Base-by-base conservation (phyloP, 2,888 invertebrate genomes). In the Pristionchus mayeri region DNA sequence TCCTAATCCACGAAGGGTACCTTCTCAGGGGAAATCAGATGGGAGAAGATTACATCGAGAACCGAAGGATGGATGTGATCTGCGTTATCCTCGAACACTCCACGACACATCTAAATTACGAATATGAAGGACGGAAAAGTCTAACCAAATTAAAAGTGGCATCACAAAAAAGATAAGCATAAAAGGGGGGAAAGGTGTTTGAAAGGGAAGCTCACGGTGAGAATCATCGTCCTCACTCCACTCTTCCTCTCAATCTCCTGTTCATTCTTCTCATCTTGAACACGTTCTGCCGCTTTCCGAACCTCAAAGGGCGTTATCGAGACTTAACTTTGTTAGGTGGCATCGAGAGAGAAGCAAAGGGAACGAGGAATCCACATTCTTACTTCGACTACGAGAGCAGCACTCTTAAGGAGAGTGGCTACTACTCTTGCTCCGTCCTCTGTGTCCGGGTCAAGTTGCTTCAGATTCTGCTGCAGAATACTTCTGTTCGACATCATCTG, bases 1-100 rank as follows among this genome's bases (percentile, higher is more conserved):
- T n/a, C n/a, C n/a, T n/a, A n/a, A n/a, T n/a, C n/a, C n/a, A n/a
- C 30, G 27, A 63, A 63, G 21, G 9, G 75, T 75, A 88, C 88
- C 85, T 86, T 87, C 27, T 89, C 88, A 0, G 88, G 89, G 21
- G 85, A 84, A 13, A 87, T 86, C 7, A 89, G 76, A 50, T 87
- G 86, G 82, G 85, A 86, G 60, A 89, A 88, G 7, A 89, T 40
- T 2, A 86, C 87, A 82, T 89, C 89, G 34, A 89, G 86, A 57
- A 87, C 84, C 16, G 76, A 44, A 48, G 85, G 78, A 4, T 86
- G 81, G 0, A 89, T 85, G 4, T 79, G 71, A 67, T 87, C 88
- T 13, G 48, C 44, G 27, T 48, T 48, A 9, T 75, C 48, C 27
- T 75, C 75, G 44, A 75, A 44, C 27, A 75, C 75, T 44, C 75